Conservation (phyloP, 2,888 invertebrate species). For the Cantharis lateralis region DNA sequence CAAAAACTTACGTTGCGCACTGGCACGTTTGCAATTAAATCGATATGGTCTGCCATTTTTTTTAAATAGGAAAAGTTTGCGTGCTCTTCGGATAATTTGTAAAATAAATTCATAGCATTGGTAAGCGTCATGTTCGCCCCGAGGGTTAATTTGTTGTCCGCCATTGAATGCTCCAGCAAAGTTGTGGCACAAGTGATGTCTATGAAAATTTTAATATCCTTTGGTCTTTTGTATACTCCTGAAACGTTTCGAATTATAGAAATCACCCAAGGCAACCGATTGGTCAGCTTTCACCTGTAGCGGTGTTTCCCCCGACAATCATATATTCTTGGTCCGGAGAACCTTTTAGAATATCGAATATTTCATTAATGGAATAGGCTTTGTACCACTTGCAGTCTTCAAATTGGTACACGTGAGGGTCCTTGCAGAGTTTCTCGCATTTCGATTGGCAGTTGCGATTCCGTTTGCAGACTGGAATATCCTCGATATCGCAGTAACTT, state of each 20-base stretch:
- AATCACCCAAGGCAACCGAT: conserved; percentile 11
- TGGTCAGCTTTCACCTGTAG: conserved; percentile 60
- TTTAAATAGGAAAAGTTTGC: conserved; percentile 63
- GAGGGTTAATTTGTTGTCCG: conserved; percentile 58
- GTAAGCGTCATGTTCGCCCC: conserved; percentile 66
- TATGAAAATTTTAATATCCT: conserved; percentile 62
- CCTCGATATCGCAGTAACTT: conserved; percentile 55
- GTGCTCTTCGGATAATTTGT: conserved; percentile 51
- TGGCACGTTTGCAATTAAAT: conserved; percentile 60
- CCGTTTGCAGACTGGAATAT: conserved; percentile 46
- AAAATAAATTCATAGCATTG: conserved; percentile 60
- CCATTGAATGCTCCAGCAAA: conserved; percentile 55
- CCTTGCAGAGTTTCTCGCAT: conserved; percentile 48
- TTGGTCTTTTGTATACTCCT: conserved; percentile 56
- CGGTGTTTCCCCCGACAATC: conserved; percentile 76
- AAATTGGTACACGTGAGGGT: conserved; percentile 49
- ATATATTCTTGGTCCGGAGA: conserved; percentile 56
- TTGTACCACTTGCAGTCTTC: conserved; percentile 61
- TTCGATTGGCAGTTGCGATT: conserved; percentile 44
- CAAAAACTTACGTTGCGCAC: conserved; percentile 69
- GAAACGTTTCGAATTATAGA: conserved; percentile 26
- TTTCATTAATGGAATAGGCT: conserved; percentile 60
- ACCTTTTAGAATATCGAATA: conserved; percentile 62
- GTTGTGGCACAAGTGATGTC: conserved; percentile 66
- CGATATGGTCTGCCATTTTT: conserved; percentile 56